Conservation (phyloP, 2,797 vertebrate species). For the Petrocephalus schoutedeni region DNA sequence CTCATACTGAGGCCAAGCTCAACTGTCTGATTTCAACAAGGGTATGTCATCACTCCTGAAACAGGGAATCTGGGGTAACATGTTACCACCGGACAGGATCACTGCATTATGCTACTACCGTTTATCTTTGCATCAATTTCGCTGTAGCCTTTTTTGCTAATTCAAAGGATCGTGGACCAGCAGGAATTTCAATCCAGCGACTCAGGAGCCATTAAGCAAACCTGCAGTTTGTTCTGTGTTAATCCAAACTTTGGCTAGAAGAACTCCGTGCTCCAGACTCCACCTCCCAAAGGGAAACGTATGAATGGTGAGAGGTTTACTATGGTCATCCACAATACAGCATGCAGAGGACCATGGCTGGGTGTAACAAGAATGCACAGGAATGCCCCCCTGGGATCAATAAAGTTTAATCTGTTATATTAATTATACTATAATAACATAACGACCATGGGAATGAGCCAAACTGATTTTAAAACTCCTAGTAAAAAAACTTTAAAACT, state of each 20-base stretch:
- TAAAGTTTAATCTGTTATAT: background rate
- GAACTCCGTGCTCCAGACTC: background rate
- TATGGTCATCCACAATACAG: background rate
- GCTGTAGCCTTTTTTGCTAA: background rate
- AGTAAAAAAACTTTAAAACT: background rate
- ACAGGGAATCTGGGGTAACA: background rate
- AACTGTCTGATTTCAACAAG: background rate
- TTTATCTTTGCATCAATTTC: background rate
- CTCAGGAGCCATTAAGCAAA: background rate
- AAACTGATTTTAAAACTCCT: background rate
- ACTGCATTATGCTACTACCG: background rate
- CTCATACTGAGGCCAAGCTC: background rate
- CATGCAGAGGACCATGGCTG: background rate
- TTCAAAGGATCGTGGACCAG: background rate
- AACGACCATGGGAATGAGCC: background rate
- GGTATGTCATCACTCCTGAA: background rate
- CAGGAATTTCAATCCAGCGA: background rate
- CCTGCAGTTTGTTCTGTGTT: background rate
- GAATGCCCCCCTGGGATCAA: background rate
- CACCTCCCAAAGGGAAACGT: no score
- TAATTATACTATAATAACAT: background rate
- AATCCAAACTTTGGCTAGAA: background rate
- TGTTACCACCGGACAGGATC: background rate
- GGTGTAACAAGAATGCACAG: background rate
- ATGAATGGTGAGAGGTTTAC: background rate